Percentiles rank a stretch among this genome's conserved stretches.
Conservation (phyloP, 2,888 invertebrate genomes). For the Lepeophtheirus nordmannii region DNA sequence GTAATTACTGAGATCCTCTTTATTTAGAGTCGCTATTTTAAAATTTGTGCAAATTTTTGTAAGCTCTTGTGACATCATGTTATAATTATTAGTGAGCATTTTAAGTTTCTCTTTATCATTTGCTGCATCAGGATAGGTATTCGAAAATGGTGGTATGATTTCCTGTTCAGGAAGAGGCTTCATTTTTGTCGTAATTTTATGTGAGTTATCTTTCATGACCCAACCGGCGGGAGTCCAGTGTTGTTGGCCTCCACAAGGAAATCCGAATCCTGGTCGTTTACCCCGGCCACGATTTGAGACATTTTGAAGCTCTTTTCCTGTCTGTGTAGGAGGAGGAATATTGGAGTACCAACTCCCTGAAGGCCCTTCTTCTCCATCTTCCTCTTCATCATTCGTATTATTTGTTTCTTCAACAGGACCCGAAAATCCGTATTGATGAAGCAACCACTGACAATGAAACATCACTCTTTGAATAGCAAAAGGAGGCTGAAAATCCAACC, state of each 20-base stretch:
- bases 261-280: background rate
- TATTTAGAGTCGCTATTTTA: conserved; percentile 4
- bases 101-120: conserved; percentile 13
- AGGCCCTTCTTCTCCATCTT: background rate
- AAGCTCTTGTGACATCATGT: conserved; percentile 23
- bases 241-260: background rate
- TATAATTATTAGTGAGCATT: conserved; percentile 16
- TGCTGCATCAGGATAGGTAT: conserved; percentile 3
- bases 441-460: conserved; percentile 5
- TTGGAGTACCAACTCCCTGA: background rate
- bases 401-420: background rate
- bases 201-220: conserved; percentile 19
- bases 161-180: conserved; percentile 21
- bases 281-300: too few species aligned
- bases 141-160: conserved; percentile 18
- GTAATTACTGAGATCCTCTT: conserved; percentile 8
- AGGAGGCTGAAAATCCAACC: conserved; percentile 13
- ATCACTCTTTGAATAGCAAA: conserved; percentile 12
- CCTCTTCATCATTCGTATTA: background rate
- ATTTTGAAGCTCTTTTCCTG: background rate
- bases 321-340: background rate
- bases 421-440: background rate
- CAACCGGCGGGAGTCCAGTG: conserved; percentile 19
- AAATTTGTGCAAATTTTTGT: conserved; percentile 18
- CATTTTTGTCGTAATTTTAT: conserved; percentile 21